phyloP scores from a whole-genome alignment of 2,888 invertebrate species.

The Lepidochitona cinerea region DNA sequence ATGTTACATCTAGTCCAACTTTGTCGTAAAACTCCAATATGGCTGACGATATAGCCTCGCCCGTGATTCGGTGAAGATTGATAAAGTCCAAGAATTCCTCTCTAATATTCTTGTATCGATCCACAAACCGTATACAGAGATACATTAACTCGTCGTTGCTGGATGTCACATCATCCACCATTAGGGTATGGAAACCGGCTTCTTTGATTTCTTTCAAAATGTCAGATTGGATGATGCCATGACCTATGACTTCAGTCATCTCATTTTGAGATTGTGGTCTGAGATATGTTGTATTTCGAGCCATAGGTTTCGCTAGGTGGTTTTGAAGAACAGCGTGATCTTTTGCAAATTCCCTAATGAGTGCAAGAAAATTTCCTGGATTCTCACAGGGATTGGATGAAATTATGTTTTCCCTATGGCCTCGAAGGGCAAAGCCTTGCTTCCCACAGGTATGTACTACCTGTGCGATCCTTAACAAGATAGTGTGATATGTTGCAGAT shows the following conservation, averaged over 20 bases:
- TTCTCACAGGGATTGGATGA: background rate
- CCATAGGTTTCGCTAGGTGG: background rate
- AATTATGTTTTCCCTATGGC: conserved; percentile 8
- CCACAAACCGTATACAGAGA: conserved; percentile 16
- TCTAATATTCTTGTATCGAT: background rate
- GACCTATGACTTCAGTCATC: conserved; percentile 10
- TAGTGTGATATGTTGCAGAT: background rate
- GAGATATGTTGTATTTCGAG: background rate
- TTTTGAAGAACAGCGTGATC: background rate
- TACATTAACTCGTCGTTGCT: conserved; percentile 15
- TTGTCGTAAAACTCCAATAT: background rate
- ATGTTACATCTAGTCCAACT: conserved; percentile 4
- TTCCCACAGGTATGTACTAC: conserved; percentile 11
- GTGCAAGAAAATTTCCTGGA: conserved; percentile 5
- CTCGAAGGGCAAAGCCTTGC: conserved; percentile 16
- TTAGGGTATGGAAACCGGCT: conserved; percentile 10
- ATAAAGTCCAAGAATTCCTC: conserved; percentile 19
- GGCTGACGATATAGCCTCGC: conserved; percentile 1
- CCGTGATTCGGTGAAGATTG: conserved; percentile 8
- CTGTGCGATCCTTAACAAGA: background rate
- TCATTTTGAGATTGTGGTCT: conserved; percentile 9
- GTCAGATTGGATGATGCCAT: conserved; percentile 12
- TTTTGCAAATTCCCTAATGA: conserved; percentile 8
- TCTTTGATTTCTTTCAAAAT: conserved; percentile 9
- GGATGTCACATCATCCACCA: conserved; percentile 20